A percentile compares a stretch with the other conserved stretches of the same genome.
phyloP scores from a whole-genome alignment of 1,140 invertebrate genomes.

The Hylaeus volcanicus region DNA sequence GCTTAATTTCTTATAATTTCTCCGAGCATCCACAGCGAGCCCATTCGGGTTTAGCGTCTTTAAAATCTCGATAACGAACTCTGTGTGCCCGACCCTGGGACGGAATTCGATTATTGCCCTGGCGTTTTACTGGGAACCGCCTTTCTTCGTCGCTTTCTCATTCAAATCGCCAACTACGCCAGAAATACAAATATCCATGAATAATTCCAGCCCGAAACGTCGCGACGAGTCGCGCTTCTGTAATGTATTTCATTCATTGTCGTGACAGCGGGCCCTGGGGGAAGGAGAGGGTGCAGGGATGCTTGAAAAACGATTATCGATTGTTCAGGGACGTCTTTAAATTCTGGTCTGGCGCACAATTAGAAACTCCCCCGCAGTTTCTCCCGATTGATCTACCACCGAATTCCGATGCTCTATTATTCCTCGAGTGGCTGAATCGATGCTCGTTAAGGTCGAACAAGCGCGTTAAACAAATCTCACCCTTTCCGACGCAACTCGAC shows the following conservation, averaged over 20 bases:
- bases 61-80: conserved; percentile 11
- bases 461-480: conserved; percentile 39
- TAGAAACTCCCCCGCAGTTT: conserved; percentile 16
- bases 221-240: background rate
- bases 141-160: background rate
- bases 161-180: background rate
- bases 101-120: conserved; percentile 10
- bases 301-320: conserved; percentile 14
- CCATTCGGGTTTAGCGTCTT: background rate
- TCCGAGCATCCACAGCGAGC: background rate
- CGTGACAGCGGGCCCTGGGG: background rate
- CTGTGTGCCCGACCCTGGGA: background rate
- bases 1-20: conserved; percentile 3
- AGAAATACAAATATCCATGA: conserved; percentile 22
- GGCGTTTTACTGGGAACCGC: conserved; percentile 1
- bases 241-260: conserved; percentile 20
- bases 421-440: conserved; percentile 28
- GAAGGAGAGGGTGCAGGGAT: no score
- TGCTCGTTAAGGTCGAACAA: conserved; percentile 29
- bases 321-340: conserved; percentile 7
- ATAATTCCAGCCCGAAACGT: conserved; percentile 5
- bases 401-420: conserved; percentile 26
- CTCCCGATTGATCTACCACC: conserved; percentile 4
- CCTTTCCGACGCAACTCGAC: background rate
- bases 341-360: conserved; percentile 1